These are phyloP conservation scores for Dexiosoma caninum DNA, from an alignment of 2,888 invertebrate genomes.

Conservation along the genomic window DNA sequence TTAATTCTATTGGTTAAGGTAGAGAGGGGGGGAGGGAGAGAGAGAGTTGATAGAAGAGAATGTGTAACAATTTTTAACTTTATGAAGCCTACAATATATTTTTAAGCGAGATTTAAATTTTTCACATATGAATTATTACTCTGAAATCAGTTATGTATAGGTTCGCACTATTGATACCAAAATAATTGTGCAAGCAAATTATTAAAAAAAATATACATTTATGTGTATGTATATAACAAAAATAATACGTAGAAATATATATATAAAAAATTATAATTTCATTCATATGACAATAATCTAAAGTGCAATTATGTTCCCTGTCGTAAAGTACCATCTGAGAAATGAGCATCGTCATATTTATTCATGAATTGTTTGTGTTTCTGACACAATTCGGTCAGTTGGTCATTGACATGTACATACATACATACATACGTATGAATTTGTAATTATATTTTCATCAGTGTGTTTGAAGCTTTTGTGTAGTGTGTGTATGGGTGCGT, in stretches of 20 bases:
- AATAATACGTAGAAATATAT: not conserved
- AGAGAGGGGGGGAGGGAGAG: too few species aligned
- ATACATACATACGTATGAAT: not conserved
- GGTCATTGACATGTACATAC: conserved; percentile 58
- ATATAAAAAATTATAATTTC: conserved; percentile 2
- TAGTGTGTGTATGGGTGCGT: not conserved
- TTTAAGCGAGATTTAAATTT: too few species aligned
- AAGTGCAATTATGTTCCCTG: conserved; percentile 44
- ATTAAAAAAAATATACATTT: not conserved
- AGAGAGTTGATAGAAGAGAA: too few species aligned
- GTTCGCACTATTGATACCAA: too few species aligned
- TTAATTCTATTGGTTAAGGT: too few species aligned
- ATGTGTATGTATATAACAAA: not conserved
- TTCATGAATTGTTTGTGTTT: conserved; percentile 64
- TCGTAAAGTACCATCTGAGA: conserved; percentile 50
- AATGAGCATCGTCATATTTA: conserved; percentile 53
- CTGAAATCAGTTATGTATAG: too few species aligned
- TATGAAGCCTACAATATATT: too few species aligned
- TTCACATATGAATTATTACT: too few species aligned
- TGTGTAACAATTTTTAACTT: too few species aligned
- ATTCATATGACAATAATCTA: conserved; percentile 36
- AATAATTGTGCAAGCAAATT: too few species aligned
- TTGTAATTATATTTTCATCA: not conserved
- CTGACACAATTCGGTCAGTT: conserved; percentile 67
- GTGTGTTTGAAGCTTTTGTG: not conserved